Percentiles rank a stretch among this genome's conserved stretches.
These are phyloP conservation scores for Amphipyra berbera DNA, from an alignment of 2,888 invertebrate species.

Conservation along the genomic window DNA sequence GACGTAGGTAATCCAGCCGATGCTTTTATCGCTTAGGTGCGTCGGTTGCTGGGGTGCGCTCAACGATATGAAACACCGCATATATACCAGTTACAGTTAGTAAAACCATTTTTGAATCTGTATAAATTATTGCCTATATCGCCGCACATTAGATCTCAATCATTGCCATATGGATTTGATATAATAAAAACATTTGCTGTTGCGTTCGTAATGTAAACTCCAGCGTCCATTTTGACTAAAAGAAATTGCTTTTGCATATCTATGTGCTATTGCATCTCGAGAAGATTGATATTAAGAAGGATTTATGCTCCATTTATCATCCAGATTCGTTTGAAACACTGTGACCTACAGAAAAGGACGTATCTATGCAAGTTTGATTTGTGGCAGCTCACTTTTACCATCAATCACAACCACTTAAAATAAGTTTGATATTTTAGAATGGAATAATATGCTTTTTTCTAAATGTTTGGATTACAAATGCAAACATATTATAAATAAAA, in stretches of 20 bases:
- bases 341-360: slow-evolving; percentile 25
- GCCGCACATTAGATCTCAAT: slow-evolving; percentile 34
- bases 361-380: slow-evolving; percentile 32
- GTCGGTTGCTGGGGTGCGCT: slow-evolving; percentile 55
- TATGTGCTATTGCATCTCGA: slow-evolving; percentile 33
- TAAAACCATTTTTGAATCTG: slow-evolving; percentile 43
- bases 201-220: slow-evolving; percentile 35
- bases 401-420: slow-evolving; percentile 41
- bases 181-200: slow-evolving; percentile 27
- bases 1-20: slow-evolving; percentile 79
- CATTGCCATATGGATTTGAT: slow-evolving; percentile 34
- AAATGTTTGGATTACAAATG: slow-evolving; percentile 27
- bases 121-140: slow-evolving; percentile 38
- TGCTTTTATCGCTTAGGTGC: slow-evolving; percentile 67
- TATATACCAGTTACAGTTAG: slow-evolving; percentile 26
- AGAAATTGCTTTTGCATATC: slow-evolving; percentile 37
- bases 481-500: slow-evolving; percentile 34
- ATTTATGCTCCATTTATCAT: slow-evolving; percentile 29
- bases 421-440: slow-evolving; percentile 33
- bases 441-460: slow-evolving; percentile 11
- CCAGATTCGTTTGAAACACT: slow-evolving; percentile 21
- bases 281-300: slow-evolving; percentile 15
- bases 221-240: slow-evolving; percentile 30
- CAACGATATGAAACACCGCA: slow-evolving; percentile 51
- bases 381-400: slow-evolving; percentile 30